Base-by-base conservation (phyloP, 2,797 vertebrate genomes). In the Echeneis naucrates region DNA sequence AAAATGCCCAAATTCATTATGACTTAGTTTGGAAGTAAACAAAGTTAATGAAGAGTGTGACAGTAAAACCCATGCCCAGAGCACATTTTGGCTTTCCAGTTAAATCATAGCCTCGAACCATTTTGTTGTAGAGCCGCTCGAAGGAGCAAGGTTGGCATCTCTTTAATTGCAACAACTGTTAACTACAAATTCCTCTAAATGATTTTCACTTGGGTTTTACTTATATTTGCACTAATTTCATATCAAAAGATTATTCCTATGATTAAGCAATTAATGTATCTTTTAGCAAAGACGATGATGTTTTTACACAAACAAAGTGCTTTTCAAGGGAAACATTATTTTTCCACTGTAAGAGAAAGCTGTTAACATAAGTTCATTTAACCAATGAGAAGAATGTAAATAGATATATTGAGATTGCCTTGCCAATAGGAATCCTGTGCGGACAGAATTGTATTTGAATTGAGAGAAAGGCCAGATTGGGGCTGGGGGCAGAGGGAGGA, bases 401-500 rank as follows among this genome's bases (percentile, higher is more conserved):
- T n/a, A n/a, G n/a, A 54, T 37, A 37, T 59, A 57, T 61, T 30
- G 8, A 45, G 38, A 67, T 78, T 80, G 62, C 21, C 44, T 70
- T 40, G 44, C 44, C 62, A 68, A 66, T 68, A 73, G 72, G 35
- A 74, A 65, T 63, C 27, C 38, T 44, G 57, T 61, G 68, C 57
- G 59, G 73, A 71, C 72, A 70, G 69, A 65, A 70, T 50, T 76
- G 60, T 80, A 81, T 85, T 65, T 73, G 52, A 83, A 87, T 53
- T 50, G 37, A 77, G 35, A 38, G 69, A 58, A 56, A 35, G n/a
- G 44, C n/a, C 37, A 33, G 66, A 10, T 55, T 51, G 32, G 13
- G 38, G 14, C 24, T 9, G 33, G 10, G n/a, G 55, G n/a, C 5
- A 45, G 51, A 10, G 11, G 32, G 14, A 47, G 21, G 16, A 45